Evolutionary conservation across 2,113 vertebrate genomes (phyloP).

Genomic region (Takifugu bimaculatus): DNA sequence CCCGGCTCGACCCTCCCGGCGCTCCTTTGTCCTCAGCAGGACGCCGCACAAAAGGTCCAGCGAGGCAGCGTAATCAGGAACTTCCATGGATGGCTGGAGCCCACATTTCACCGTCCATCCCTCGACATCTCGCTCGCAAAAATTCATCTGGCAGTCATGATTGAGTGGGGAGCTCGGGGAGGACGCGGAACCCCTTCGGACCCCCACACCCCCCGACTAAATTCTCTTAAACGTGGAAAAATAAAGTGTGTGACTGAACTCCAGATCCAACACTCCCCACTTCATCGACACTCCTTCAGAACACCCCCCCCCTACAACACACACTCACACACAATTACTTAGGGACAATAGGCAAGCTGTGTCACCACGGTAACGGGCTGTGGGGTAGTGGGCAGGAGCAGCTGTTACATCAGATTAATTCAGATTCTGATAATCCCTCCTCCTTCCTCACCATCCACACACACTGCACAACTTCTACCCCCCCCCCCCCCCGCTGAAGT

Average conservation of each 20-base stretch:
- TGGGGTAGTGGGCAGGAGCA: constrained; percentile 77
- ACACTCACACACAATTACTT: constrained; percentile 78
- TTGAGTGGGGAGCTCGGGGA: constrained; percentile 59
- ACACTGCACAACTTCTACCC: constrained; percentile 65
- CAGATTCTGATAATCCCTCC: constrained; percentile 81
- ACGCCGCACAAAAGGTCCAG: constrained; percentile 77
- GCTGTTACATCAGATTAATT: constrained; percentile 86
- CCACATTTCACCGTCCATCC: constrained; percentile 67
- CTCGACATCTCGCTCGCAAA: constrained; percentile 65
- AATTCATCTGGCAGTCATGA: constrained; percentile 68
- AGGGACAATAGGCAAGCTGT: constrained; percentile 77
- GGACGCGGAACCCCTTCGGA: constrained; percentile 30
- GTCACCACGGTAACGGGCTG: constrained; percentile 78
- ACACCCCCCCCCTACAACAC: constrained; percentile 64
- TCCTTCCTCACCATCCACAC: constrained; percentile 68
- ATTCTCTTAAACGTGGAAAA: background rate
- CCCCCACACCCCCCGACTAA: constrained; percentile 59
- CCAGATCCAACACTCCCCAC: constrained; percentile 62
- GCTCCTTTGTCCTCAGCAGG: constrained; percentile 71
- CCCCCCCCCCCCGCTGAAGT: constrained; percentile 31
- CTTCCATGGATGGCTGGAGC: constrained; percentile 78
- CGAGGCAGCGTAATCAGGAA: constrained; percentile 80
- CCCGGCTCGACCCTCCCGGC: constrained; percentile 64
- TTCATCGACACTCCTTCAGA: constrained; percentile 75
- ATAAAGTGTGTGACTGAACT: constrained; percentile 46